Conservation (phyloP, 2,797 vertebrate genomes). For the Leucoraja ocellata region DNA sequence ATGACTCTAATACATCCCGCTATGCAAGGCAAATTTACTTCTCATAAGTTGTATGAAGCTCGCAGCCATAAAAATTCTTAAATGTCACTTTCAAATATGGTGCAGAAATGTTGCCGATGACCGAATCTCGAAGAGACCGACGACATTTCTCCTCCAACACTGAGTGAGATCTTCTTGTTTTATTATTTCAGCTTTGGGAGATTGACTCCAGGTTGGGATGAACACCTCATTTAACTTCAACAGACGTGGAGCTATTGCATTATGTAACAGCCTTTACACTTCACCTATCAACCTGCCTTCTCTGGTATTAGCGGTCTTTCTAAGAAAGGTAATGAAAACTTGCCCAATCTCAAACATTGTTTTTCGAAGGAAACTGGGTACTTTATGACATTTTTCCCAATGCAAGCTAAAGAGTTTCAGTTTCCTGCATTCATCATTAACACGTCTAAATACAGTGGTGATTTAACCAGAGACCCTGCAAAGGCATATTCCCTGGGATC, state of each 20-base stretch:
- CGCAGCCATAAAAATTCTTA: not conserved
- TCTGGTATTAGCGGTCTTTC: not conserved
- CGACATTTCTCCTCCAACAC: not conserved
- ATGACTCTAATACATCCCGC: not conserved
- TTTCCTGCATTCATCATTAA: not conserved
- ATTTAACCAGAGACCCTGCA: not conserved
- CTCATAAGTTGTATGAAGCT: not conserved
- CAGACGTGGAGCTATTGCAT: not conserved
- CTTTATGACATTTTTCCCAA: not conserved
- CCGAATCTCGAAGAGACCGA: too few relatives aligned
- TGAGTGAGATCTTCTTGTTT: not conserved
- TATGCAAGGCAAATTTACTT: not conserved
- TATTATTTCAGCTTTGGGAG: constrained; percentile 20
- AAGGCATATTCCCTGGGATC: not conserved
- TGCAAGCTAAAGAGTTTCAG: not conserved
- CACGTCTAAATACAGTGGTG: not conserved
- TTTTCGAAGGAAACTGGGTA: not conserved
- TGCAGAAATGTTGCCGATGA: not conserved
- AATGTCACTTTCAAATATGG: not conserved
- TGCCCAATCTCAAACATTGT: not conserved
- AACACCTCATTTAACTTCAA: constrained; percentile 15
- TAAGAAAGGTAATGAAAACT: constrained; percentile 32
- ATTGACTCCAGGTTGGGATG: not conserved
- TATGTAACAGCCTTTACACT: not conserved
- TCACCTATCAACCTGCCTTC: not conserved